A percentile compares a stretch with the other conserved stretches of the same genome.
Evolutionary conservation across 1,140 invertebrate species (phyloP).

Genomic region (Drosophila burlai): DNA sequence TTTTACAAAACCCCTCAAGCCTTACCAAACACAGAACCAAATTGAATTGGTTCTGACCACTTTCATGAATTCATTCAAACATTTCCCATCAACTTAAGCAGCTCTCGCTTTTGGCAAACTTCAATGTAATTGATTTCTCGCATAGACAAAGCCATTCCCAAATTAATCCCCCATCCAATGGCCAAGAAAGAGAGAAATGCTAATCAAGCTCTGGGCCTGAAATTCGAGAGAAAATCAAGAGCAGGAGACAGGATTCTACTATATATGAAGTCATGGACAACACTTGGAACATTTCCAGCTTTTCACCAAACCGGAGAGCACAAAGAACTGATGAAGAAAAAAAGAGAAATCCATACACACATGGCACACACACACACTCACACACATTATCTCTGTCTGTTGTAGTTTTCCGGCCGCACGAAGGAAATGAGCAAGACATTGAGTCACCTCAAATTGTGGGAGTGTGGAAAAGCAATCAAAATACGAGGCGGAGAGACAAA

Average conservation of each 20-base stretch:
- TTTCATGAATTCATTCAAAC: slow-evolving; percentile 14
- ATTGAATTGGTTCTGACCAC: slow-evolving; percentile 35
- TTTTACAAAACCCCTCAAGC: slow-evolving; percentile 7
- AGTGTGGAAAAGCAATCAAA: slow-evolving; percentile 79
- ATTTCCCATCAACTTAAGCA: slow-evolving; percentile 26
- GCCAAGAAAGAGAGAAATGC: slow-evolving; percentile 28
- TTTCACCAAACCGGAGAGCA: slow-evolving; percentile 6
- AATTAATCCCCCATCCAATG: slow-evolving; percentile 25
- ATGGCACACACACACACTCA: background rate
- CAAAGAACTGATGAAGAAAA: slow-evolving; percentile 38
- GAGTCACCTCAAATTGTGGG: slow-evolving; percentile 68
- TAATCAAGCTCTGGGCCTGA: slow-evolving; percentile 30
- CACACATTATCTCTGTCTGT: background rate
- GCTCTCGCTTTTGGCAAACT: slow-evolving; percentile 26
- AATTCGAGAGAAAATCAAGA: slow-evolving; percentile 14
- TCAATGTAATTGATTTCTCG: slow-evolving; percentile 52
- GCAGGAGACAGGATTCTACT: slow-evolving; percentile 5
- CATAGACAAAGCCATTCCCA: slow-evolving; percentile 39
- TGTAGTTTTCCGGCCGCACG: slow-evolving; percentile 64
- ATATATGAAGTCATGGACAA: slow-evolving; percentile 36
- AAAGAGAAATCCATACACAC: slow-evolving; percentile 18
- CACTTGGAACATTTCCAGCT: slow-evolving; percentile 50
- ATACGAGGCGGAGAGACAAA: slow-evolving; percentile 66
- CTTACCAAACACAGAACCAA: background rate
- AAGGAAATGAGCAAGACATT: slow-evolving; percentile 82